Percentiles rank a stretch among this genome's conserved stretches.
Conservation (phyloP, 2,888 invertebrate genomes). For the Dicycla oo region DNA sequence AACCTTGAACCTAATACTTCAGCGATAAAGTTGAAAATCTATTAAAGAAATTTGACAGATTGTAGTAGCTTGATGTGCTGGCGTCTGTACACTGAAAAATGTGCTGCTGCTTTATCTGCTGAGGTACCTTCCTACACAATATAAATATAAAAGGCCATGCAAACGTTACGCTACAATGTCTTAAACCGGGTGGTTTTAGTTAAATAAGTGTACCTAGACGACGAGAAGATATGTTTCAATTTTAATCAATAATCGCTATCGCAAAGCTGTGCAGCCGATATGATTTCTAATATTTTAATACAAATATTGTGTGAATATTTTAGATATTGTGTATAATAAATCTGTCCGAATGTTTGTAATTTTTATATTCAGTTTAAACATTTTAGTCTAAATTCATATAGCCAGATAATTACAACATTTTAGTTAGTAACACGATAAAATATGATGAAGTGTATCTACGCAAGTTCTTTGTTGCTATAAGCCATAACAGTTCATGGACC, state of each 20-base stretch:
- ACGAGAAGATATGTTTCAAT: neutral
- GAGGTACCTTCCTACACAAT: neutral
- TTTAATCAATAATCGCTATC: conserved; percentile 19
- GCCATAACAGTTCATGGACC: neutral
- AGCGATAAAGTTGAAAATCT: too few species aligned
- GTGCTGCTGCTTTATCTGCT: neutral
- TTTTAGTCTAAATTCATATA: conserved; percentile 29
- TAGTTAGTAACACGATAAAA: conserved; percentile 22
- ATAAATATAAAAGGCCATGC: neutral
- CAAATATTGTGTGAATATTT: conserved; percentile 39
- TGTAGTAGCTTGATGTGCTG: too few species aligned
- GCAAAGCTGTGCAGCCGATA: conserved; percentile 14
- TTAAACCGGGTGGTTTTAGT: neutral
- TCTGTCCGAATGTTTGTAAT: conserved; percentile 49
- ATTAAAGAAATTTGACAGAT: too few species aligned
- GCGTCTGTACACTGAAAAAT: conserved; percentile 7
- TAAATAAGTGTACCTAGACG: neutral
- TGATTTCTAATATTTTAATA: conserved; percentile 20
- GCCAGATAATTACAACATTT: conserved; percentile 46
- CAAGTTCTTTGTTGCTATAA: conserved; percentile 2
- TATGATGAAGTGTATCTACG: conserved; percentile 7
- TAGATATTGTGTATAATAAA: conserved; percentile 53
- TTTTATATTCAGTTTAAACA: conserved; percentile 33
- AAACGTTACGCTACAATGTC: too few species aligned
- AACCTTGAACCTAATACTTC: too few species aligned